A percentile compares a stretch with the other conserved stretches of the same genome.
phyloP scores from a whole-genome alignment of 2,888 invertebrate species.

The Aporophyla lueneburgensis region DNA sequence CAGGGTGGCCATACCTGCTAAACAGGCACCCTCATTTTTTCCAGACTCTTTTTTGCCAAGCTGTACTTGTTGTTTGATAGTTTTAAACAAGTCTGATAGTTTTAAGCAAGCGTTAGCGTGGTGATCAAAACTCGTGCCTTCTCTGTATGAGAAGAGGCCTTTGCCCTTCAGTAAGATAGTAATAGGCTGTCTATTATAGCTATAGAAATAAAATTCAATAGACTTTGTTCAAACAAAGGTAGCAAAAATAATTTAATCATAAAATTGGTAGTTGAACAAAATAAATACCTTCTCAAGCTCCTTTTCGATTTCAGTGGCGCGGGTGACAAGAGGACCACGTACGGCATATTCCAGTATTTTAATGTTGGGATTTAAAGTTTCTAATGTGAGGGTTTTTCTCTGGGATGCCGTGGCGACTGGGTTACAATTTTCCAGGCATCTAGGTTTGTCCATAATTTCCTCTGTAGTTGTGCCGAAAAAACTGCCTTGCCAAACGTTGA shows the following conservation, averaged over 20 bases:
- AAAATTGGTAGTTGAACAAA: background rate
- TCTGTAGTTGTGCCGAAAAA: slow-evolving; percentile 22
- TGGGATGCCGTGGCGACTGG: slow-evolving; percentile 72
- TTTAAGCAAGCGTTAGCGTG: too few relatives aligned
- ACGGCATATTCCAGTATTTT: slow-evolving; percentile 99
- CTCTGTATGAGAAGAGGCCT: background rate
- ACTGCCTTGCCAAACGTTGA: slow-evolving; percentile 53
- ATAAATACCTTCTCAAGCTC: slow-evolving; percentile 94
- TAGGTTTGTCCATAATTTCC: background rate
- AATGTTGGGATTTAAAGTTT: slow-evolving; percentile 97
- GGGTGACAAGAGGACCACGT: slow-evolving; percentile 97
- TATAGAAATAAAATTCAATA: too few relatives aligned
- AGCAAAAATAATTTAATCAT: too few relatives aligned
- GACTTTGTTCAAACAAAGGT: too few relatives aligned
- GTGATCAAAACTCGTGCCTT: background rate
- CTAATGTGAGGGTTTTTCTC: slow-evolving; percentile 86
- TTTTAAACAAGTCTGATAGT: too few relatives aligned
- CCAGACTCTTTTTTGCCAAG: too few relatives aligned
- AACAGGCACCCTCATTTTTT: too few relatives aligned
- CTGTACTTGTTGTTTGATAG: too few relatives aligned
- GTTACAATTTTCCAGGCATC: background rate
- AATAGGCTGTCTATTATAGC: too few relatives aligned
- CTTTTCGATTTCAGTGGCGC: slow-evolving; percentile 98
- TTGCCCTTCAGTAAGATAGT: background rate
- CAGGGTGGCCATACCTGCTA: too few relatives aligned